A percentile compares a stretch with the other conserved stretches of the same genome.
phyloP scores from a whole-genome alignment of 2,797 vertebrate species.

The Oceanodroma leucorhoa region DNA sequence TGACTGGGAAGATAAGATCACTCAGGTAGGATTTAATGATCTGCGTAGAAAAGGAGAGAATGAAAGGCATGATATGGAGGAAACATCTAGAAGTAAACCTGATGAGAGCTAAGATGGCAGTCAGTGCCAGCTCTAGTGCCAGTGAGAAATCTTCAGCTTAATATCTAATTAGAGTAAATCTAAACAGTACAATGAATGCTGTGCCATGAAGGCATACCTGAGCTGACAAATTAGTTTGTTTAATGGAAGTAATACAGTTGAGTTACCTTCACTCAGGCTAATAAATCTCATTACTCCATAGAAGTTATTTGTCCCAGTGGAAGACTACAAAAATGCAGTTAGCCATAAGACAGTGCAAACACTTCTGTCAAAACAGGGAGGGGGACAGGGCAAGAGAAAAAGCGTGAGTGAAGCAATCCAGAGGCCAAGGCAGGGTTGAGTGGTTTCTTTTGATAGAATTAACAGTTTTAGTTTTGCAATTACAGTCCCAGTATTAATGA shows the following conservation, averaged over 20 bases:
- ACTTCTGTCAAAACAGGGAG: not conserved
- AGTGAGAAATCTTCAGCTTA: not conserved
- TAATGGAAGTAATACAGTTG: not conserved
- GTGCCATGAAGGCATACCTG: not conserved
- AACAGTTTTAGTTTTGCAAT: not conserved
- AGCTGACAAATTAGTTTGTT: conserved; percentile 1
- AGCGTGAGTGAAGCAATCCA: not conserved
- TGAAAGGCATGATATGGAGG: not conserved
- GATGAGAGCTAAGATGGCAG: not conserved
- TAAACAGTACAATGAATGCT: not conserved
- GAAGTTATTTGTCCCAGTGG: not conserved
- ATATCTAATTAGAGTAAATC: not conserved
- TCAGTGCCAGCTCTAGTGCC: not conserved
- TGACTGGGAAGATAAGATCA: not conserved
- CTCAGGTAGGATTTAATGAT: not conserved
- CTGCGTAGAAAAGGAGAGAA: not conserved
- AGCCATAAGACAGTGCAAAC: not conserved
- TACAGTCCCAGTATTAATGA: not conserved
- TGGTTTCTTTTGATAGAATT: not conserved
- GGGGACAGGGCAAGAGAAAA: not conserved
- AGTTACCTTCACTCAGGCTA: not conserved
- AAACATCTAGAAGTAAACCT: not conserved
- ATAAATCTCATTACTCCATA: not conserved
- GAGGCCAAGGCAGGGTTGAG: not conserved
- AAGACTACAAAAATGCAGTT: not conserved